Base-by-base conservation (phyloP, 2,888 invertebrate species). In the Eilema sororculum region DNA sequence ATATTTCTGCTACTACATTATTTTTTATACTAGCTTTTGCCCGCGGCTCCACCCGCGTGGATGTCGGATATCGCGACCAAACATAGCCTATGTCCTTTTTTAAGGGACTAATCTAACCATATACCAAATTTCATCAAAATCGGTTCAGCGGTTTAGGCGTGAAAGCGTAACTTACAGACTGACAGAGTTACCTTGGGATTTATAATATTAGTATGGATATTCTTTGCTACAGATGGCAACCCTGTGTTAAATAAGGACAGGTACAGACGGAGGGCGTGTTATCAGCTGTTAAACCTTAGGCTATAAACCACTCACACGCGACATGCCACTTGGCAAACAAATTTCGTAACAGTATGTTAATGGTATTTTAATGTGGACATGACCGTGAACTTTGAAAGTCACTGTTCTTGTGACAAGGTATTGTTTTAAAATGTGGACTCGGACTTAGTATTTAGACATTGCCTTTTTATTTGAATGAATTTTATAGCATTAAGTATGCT, bases 221-320 rank as follows among this genome's bases (percentile, higher is more conserved):
- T 37, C 12, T 10, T 10, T 37, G 12, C 33, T 37, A 37, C 33
- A 79, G 66, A 64, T 75, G 69, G 13, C 80, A 80, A 41, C 82
- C 81, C 81, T 82, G 25, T 67, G 65, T 73, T 78, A 79, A 82
- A 73, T 69, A 68, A 79, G 76, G 78, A 63, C 66, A 68, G 73
- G 56, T 74, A 68, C 78, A 71, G 74, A 76, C 81, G 67, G 76
- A 75, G 82, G 74, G 75, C 72, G 60, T 61, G 74, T 86, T 87
- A 85, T 80, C 78, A 79, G 76, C 82, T 75, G 79, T 66, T 76
- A 79, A 78, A 84, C 84, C 87, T 85, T 73, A 79, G 81, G 78
- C 84, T 80, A 90, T 91, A 90, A 91, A 92, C 85, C 87, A 89
- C 86, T 91, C 90, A 83, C 78, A 73, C 81, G 52, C n/a, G 20